phyloP scores from a whole-genome alignment of 2,888 invertebrate genomes.

The Baronia brevicornis region DNA sequence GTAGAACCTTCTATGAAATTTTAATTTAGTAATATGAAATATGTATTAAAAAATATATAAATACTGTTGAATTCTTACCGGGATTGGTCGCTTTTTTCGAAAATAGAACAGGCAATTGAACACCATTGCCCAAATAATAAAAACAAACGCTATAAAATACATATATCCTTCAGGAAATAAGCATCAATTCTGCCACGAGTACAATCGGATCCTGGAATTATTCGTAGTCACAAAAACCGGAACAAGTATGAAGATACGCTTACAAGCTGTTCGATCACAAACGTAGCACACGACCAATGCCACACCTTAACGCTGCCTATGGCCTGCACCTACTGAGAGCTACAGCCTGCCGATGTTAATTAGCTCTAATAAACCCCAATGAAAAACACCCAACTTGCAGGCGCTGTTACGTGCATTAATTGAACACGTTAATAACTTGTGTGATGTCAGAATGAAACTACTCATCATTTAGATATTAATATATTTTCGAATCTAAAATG shows the following conservation, averaged over 20 bases:
- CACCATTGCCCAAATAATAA: constrained; percentile 6
- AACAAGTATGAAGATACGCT: no score
- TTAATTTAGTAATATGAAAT: not conserved
- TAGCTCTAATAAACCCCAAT: constrained; percentile 7
- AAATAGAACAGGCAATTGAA: constrained; percentile 8
- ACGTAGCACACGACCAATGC: no score
- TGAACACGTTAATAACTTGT: no score
- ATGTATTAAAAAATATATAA: not conserved
- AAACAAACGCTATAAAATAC: constrained; percentile 2
- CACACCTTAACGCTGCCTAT: no score
- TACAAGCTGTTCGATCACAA: no score
- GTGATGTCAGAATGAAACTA: constrained; percentile 50
- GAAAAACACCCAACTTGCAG: not conserved
- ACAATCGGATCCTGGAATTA: not conserved
- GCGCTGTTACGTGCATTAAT: not conserved
- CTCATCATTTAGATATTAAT: constrained; percentile 75
- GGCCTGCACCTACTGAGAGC: constrained; percentile 1
- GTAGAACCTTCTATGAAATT: not conserved
- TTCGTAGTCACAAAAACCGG: no score
- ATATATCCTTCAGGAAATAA: not conserved
- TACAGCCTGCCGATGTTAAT: constrained; percentile 9
- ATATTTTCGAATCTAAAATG: constrained; percentile 85
- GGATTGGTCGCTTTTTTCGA: constrained; percentile 1
- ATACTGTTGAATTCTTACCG: constrained; percentile 10
- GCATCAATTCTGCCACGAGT: not conserved